Evolutionary conservation across 2,888 invertebrate species (phyloP).

Genomic region (Lucinisca nassula): DNA sequence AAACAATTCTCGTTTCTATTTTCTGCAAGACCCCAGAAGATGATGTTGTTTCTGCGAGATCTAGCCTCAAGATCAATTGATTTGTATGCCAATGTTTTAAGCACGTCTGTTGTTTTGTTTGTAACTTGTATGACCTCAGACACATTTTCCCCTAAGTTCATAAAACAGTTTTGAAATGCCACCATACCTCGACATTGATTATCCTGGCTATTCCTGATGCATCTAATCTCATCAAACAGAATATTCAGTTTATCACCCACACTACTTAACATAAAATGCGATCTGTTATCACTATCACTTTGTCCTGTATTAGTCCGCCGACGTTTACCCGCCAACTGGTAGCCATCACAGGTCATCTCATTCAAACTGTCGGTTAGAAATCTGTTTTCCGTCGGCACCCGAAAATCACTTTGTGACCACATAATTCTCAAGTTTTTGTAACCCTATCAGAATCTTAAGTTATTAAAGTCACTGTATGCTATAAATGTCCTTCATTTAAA

Average conservation of each 20-base stretch:
- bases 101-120: conserved; percentile 21
- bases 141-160: background rate
- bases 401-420: background rate
- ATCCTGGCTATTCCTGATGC: background rate
- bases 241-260: background rate
- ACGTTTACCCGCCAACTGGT: background rate
- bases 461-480: too few relatives aligned
- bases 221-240: conserved; percentile 1
- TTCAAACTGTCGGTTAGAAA: background rate
- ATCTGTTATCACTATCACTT: background rate
- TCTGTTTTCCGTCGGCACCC: background rate
- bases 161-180: background rate
- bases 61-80: conserved; percentile 32
- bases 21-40: conserved; percentile 16
- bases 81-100: conserved; percentile 34
- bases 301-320: background rate
- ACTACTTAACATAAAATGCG: background rate
- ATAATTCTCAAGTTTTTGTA: too few relatives aligned
- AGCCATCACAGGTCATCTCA: background rate
- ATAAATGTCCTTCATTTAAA: too few relatives aligned
- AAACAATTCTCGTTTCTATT: conserved; percentile 31
- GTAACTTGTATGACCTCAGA: background rate
- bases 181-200: background rate
- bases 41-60: conserved; percentile 27
- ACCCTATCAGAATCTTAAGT: too few relatives aligned